Base-by-base conservation (phyloP, 2,888 invertebrate species). In the Trissonchulus sp. region DNA sequence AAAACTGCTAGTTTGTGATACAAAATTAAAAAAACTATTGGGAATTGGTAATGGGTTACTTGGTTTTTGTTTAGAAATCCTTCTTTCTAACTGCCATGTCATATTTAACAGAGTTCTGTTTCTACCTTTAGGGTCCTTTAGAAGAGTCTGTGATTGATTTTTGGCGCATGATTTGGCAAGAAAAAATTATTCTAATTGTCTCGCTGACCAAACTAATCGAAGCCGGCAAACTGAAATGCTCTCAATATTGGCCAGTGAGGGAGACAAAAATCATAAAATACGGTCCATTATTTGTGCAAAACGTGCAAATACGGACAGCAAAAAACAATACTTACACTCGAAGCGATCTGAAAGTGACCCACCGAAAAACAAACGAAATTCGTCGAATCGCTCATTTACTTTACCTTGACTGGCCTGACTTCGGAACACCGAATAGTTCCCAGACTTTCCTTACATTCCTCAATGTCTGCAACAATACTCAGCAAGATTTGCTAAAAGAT, bases 121-220 rank as follows among this genome's bases (percentile, higher is more conserved):
- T 8, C 23, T 15, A 48, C 48, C 23, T 48, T 8, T 23, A 48
- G 48, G 48, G 48, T 48, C 48, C 48, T 15, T 8, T 48, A 23
- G 48, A 48, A 48, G 68, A 65, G 28, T 33, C 68, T 15, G 8
- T 33, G 18, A n/a, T 65, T 28, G 68, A 65, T 28, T 80, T 80
- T 68, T 80, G 80, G 79, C 65, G 76, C 15, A 79, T 79, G 75
- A 71, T 80, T 31, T 80, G 78, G 76, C 78, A 80, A 36, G 79
- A 80, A 36, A 80, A 79, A 33, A 74, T 76, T 1, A 62, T 74
- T 18, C 72, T 80, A 2, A 74, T 81, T 31, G 79, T 80, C 1
- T 75, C 77, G 2, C 68, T 81, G 31, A 77, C 75, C 30, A 75
- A 77, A 34, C 63, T 81, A 33, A 34, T 65, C 68, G 68, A 65